Conservation (phyloP, 2,888 invertebrate species). For the Ferdinandea cuprea region DNA sequence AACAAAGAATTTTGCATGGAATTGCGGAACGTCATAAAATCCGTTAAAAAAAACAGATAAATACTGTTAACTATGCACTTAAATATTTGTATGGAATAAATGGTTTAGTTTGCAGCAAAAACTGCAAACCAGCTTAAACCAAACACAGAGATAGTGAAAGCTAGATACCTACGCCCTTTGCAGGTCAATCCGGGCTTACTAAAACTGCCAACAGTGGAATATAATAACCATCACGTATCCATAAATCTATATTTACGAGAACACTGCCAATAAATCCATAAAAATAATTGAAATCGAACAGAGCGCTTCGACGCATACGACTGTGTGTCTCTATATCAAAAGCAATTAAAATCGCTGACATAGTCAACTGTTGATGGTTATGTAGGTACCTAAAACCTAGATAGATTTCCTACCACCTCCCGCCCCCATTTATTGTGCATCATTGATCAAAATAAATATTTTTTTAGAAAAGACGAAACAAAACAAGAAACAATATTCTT, state of each 20-base stretch:
- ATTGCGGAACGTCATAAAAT: no score
- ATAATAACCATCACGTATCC: neutral
- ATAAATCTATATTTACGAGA: constrained; percentile 43
- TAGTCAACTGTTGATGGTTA: constrained; percentile 30
- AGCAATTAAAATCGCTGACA: constrained; percentile 53
- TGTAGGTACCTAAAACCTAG: neutral
- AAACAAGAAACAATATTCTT: constrained; percentile 46
- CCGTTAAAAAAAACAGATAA: no score
- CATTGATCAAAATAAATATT: constrained; percentile 59
- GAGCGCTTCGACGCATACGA: neutral
- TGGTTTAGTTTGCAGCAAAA: no score
- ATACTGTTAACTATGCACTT: no score
- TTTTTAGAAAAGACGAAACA: constrained; percentile 5
- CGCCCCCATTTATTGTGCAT: constrained; percentile 30
- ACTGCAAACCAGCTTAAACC: no score
- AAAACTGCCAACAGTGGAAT: neutral
- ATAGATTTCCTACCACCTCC: neutral
- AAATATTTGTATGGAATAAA: no score
- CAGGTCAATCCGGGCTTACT: constrained; percentile 4
- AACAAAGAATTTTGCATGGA: no score
- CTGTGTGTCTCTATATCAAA: constrained; percentile 12
- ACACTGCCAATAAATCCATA: constrained; percentile 10
- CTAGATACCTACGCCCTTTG: neutral
- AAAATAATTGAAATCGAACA: constrained; percentile 49
- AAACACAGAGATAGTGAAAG: neutral